Conservation (phyloP, 2,797 vertebrate genomes). For the Pelobates cultripes region DNA sequence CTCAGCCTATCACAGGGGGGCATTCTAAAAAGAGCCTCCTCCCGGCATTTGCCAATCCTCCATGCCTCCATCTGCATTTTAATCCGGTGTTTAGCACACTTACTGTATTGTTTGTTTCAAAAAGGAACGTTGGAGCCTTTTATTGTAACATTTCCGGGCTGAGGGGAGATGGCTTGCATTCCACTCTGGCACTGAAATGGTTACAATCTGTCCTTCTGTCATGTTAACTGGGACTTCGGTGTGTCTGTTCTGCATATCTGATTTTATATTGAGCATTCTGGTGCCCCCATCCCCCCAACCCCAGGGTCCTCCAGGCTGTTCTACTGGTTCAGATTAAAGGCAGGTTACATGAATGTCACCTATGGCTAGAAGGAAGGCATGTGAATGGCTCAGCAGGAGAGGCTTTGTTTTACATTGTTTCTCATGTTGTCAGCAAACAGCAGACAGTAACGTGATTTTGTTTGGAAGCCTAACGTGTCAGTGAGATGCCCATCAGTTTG, state of each 20-base stretch:
- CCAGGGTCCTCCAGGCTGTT: too few species aligned
- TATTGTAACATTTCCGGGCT: background rate
- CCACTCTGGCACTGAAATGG: too few species aligned
- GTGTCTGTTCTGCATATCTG: background rate
- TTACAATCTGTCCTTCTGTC: too few species aligned
- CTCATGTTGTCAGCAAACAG: constrained; percentile 38
- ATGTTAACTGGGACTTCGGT: too few species aligned
- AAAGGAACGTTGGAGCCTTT: background rate
- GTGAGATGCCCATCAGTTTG: background rate
- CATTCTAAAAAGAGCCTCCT: background rate
- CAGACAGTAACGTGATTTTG: constrained; percentile 18
- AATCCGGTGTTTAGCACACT: background rate
- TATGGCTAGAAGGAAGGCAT: constrained; percentile 3
- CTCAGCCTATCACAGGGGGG: background rate
- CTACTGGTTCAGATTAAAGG: background rate
- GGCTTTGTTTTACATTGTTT: constrained; percentile 41
- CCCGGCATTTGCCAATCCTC: background rate
- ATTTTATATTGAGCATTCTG: background rate
- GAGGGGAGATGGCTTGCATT: background rate
- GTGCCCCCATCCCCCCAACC: background rate
- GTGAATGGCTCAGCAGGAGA: constrained; percentile 23
- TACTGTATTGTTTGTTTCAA: background rate
- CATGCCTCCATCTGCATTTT: background rate
- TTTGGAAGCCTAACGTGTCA: background rate
- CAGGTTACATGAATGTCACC: constrained; percentile 36